phyloP scores from a whole-genome alignment of 2,888 invertebrate genomes.

The Therioaphis trifolii region DNA sequence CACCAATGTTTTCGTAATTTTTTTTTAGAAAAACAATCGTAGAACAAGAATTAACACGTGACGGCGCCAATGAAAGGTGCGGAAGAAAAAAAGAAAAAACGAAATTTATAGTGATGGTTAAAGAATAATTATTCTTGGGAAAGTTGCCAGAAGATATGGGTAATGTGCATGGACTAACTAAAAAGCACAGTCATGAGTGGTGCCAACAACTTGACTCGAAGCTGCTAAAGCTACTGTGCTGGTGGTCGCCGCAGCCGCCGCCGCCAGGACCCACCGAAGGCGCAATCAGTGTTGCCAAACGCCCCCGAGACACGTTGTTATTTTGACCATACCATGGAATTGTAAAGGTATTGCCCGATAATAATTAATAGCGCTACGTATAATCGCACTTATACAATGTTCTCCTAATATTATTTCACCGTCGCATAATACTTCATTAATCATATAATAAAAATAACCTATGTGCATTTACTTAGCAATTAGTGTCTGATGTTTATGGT shows the following conservation, averaged over 20 bases:
- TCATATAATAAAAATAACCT: too few relatives aligned
- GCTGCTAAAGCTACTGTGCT: conserved; percentile 62
- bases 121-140: conserved; percentile 27
- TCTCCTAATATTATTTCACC: too few relatives aligned
- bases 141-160: conserved; percentile 22
- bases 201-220: conserved; percentile 42
- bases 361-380: neutral
- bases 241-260: conserved; percentile 38
- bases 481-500: too few relatives aligned
- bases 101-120: neutral
- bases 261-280: conserved; percentile 59
- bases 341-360: neutral
- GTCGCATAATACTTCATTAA: too few relatives aligned
- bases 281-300: conserved; percentile 61
- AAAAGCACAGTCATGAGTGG: conserved; percentile 35
- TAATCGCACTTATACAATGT: too few relatives aligned
- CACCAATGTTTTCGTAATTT: neutral
- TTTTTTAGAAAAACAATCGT: neutral
- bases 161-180: conserved; percentile 48
- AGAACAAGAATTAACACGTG: neutral
- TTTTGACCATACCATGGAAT: neutral
- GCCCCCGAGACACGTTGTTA: conserved; percentile 37
- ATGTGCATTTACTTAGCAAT: too few relatives aligned
- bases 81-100: neutral
- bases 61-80: conserved; percentile 22